Evolutionary conservation across 37 sponge, comb jelly and placozoan species (phyloP).

Genomic region (Eunapius fragilis): DNA sequence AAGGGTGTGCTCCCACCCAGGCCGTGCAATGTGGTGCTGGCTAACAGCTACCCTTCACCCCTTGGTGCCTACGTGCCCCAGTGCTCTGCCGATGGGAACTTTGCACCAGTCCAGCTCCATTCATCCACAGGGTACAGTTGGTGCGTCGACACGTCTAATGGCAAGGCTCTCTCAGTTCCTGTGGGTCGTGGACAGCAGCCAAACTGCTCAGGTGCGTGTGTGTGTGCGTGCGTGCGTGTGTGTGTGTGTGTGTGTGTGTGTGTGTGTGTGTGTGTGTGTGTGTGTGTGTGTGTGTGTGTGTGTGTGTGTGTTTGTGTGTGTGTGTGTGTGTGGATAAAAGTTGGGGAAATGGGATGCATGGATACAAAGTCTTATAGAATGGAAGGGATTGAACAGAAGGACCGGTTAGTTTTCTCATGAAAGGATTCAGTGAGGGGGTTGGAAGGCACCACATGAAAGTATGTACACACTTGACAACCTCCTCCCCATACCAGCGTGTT

Average conservation of each 20-base stretch:
- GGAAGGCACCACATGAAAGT: no score
- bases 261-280: neutral
- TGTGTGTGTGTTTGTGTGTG: neutral
- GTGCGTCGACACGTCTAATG: constrained; percentile 63
- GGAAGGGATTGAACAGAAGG: no score
- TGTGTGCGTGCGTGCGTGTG: no score
- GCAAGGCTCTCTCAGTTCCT: constrained; percentile 23
- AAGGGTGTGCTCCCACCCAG: neutral
- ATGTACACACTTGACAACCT: neutral
- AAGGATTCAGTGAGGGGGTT: no score
- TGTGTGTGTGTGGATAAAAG: no score
- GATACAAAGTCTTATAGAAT: no score
- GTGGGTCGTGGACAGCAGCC: neutral
- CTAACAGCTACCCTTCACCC: neutral
- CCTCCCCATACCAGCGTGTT: constrained; percentile 14
- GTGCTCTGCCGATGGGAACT: constrained; percentile 55
- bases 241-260: neutral
- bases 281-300: neutral
- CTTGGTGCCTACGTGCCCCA: constrained; percentile 43
- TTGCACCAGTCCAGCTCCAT: constrained; percentile 35
- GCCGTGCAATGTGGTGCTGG: neutral
- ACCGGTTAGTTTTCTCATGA: no score
- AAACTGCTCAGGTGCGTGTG: neutral
- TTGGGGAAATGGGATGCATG: no score
- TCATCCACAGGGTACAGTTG: constrained; percentile 68